Evolutionary conservation across 2,113 vertebrate genomes (phyloP).

Genomic region (Sturnus vulgaris): DNA sequence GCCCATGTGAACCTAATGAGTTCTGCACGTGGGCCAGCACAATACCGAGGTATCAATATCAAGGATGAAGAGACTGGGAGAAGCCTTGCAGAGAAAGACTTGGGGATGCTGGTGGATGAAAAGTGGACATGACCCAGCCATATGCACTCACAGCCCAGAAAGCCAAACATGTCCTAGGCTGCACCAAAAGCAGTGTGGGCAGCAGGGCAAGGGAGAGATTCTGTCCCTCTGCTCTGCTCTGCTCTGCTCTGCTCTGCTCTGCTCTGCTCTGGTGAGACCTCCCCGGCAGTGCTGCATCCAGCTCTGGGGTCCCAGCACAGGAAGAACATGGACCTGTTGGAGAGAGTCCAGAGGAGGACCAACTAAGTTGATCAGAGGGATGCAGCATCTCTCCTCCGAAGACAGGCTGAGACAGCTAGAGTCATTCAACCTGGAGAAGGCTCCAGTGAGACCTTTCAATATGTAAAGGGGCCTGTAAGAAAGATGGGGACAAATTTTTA

Average conservation of each 20-base stretch:
- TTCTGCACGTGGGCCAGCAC: background rate
- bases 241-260: background rate
- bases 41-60: background rate
- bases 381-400: background rate
- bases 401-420: background rate
- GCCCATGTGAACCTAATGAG: background rate
- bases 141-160: background rate
- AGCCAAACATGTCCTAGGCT: background rate
- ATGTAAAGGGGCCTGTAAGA: background rate
- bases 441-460: background rate
- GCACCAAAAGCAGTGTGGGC: fast-evolving
- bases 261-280: background rate
- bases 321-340: background rate
- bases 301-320: background rate
- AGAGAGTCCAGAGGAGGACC: fast-evolving
- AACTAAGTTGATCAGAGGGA: background rate
- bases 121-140: background rate
- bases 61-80: background rate
- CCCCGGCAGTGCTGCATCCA: background rate
- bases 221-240: background rate
- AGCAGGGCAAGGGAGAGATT: fast-evolving
- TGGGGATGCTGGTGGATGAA: background rate
- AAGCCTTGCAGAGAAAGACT: background rate
- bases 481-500: background rate
- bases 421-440: background rate